Conservation (phyloP, 2,113 vertebrate species). For the Gracilinanus agilis region DNA sequence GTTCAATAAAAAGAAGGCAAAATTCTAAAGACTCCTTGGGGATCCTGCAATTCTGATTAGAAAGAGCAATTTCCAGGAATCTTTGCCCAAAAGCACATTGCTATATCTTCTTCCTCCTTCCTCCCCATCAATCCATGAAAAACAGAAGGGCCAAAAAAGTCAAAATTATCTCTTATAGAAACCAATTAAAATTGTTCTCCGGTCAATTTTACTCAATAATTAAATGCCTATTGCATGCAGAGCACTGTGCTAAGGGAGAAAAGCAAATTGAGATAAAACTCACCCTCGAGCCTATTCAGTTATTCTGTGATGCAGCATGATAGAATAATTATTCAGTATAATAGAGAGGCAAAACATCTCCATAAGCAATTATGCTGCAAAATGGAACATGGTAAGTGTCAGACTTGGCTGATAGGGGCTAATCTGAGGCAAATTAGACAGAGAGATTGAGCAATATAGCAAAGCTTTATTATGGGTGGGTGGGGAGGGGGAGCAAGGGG, state of each 20-base stretch:
- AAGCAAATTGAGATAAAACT: neutral
- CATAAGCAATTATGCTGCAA: neutral
- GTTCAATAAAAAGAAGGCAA: slow-evolving; percentile 75
- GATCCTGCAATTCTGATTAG: slow-evolving; percentile 46
- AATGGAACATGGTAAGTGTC: neutral
- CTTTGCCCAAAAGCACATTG: slow-evolving; percentile 53
- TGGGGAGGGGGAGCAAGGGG: too few species aligned
- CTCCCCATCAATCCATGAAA: neutral
- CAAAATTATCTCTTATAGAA: neutral
- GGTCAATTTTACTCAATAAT: neutral
- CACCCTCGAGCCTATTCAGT: neutral
- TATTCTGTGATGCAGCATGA: too few species aligned
- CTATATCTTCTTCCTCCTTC: slow-evolving; percentile 75
- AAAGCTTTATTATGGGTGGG: too few species aligned
- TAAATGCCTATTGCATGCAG: neutral
- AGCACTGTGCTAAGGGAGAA: too few species aligned
- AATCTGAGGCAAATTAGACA: too few species aligned
- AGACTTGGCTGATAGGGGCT: too few species aligned
- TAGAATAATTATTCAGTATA: neutral
- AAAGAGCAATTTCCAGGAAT: slow-evolving; percentile 81
- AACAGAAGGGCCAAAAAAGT: neutral
- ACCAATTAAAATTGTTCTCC: neutral
- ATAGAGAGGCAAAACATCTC: neutral
- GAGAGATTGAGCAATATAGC: too few species aligned
- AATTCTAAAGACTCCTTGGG: slow-evolving; percentile 71